A percentile compares a stretch with the other conserved stretches of the same genome.
Evolutionary conservation across 2,113 vertebrate species (phyloP).

Genomic region (Petroica traversi): DNA sequence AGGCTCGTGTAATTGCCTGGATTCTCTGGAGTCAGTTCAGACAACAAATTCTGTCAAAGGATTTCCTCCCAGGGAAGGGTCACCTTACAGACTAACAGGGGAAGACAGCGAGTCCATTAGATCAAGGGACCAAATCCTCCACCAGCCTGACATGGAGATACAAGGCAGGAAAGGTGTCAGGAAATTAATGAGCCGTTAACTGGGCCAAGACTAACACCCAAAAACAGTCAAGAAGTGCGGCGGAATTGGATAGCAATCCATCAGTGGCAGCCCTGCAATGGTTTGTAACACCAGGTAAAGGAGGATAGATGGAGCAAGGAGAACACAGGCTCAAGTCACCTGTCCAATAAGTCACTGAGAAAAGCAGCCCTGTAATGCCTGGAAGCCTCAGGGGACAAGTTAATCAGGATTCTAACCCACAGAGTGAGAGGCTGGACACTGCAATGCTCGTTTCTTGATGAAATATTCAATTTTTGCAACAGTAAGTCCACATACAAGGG

Average conservation of each 20-base stretch:
- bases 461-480: neutral
- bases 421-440: rapidly evolving
- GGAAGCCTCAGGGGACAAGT: neutral
- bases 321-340: neutral
- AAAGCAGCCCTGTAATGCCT: neutral
- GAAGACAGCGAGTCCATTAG: slow-evolving; percentile 34
- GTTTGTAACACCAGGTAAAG: neutral
- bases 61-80: neutral
- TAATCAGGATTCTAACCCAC: neutral
- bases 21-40: slow-evolving; percentile 33
- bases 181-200: slow-evolving; percentile 20
- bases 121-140: neutral
- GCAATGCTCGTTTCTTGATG: neutral
- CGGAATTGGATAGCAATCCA: neutral
- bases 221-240: neutral
- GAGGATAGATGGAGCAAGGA: neutral
- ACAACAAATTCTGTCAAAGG: slow-evolving; percentile 32
- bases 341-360: neutral
- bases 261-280: neutral
- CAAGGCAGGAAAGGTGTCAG: neutral
- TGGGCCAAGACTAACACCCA: neutral
- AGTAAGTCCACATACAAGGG: rapidly evolving
- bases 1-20: slow-evolving; percentile 22
- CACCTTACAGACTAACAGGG: slow-evolving; percentile 27
- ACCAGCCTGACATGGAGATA: neutral